These are phyloP conservation scores for Mamestra brassicae DNA, from an alignment of 2,888 invertebrate genomes.

Conservation along the genomic window DNA sequence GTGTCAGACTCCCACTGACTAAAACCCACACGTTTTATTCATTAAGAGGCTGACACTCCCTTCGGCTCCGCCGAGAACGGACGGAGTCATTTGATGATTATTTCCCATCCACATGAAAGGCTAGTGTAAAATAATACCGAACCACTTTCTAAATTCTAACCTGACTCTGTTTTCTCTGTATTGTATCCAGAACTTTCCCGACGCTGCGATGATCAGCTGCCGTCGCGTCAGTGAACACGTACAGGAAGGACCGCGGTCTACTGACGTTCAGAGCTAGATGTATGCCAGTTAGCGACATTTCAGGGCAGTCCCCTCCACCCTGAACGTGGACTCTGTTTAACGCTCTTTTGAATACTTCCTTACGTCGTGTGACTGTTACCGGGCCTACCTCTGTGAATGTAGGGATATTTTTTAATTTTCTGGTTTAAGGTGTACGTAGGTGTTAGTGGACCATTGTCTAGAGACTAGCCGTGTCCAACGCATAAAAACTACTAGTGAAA, in stretches of 20 bases:
- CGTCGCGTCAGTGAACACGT: constrained; percentile 95
- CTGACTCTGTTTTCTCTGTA: constrained; percentile 94
- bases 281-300: constrained; percentile 93
- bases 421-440: no score
- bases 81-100: no score
- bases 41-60: no score
- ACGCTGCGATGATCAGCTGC: constrained; percentile 92
- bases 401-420: background rate
- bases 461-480: background rate
- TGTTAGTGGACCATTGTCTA: background rate
- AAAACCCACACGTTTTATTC: no score
- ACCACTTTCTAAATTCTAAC: constrained; percentile 76
- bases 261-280: constrained; percentile 92
- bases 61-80: no score
- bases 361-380: constrained; percentile 92
- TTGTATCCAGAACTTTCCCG: constrained; percentile 91
- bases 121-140: no score
- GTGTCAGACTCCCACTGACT: no score
- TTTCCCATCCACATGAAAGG: no score
- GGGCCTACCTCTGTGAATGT: constrained; percentile 75
- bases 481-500: background rate
- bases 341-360: constrained; percentile 90
- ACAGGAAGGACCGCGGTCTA: constrained; percentile 93
- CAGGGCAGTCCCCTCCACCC: constrained; percentile 95
- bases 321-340: constrained; percentile 91